Evolutionary conservation across 1,140 invertebrate genomes (phyloP).

Genomic region (Ectropis grisescens): DNA sequence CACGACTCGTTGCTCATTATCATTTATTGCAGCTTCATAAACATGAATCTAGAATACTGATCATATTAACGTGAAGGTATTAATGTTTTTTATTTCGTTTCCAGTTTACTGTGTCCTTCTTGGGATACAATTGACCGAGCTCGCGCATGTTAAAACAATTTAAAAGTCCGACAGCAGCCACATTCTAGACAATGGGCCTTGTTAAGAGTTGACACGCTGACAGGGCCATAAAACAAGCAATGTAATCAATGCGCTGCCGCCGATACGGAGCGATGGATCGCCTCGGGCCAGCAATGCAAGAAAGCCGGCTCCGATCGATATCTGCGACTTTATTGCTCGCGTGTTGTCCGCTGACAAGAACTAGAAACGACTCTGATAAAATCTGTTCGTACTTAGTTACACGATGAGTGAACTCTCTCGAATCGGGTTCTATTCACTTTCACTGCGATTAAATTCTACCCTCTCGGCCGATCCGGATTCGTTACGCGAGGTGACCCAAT

Average conservation of each 20-base stretch:
- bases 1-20: too few relatives aligned
- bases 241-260: slow-evolving; percentile 25
- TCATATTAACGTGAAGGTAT: too few relatives aligned
- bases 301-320: slow-evolving; percentile 27
- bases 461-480: slow-evolving; percentile 2
- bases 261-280: slow-evolving; percentile 29
- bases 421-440: slow-evolving; percentile 26
- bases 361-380: slow-evolving; percentile 26
- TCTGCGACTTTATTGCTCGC: slow-evolving; percentile 25
- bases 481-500: slow-evolving; percentile 6
- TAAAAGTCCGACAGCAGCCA: too few relatives aligned
- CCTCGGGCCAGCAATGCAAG: slow-evolving; percentile 15
- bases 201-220: slow-evolving; percentile 21
- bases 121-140: too few relatives aligned
- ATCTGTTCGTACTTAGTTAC: slow-evolving; percentile 23
- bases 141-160: too few relatives aligned
- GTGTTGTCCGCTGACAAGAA: slow-evolving; percentile 25
- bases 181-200: slow-evolving; percentile 24
- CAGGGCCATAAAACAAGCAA: slow-evolving; percentile 27
- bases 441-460: slow-evolving; percentile 18
- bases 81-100: too few relatives aligned
- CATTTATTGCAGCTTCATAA: too few relatives aligned
- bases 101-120: too few relatives aligned
- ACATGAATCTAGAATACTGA: too few relatives aligned
- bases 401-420: slow-evolving; percentile 9